These are phyloP conservation scores for Cotesia congregata DNA, from an alignment of 2,888 invertebrate species.

Conservation along the genomic window DNA sequence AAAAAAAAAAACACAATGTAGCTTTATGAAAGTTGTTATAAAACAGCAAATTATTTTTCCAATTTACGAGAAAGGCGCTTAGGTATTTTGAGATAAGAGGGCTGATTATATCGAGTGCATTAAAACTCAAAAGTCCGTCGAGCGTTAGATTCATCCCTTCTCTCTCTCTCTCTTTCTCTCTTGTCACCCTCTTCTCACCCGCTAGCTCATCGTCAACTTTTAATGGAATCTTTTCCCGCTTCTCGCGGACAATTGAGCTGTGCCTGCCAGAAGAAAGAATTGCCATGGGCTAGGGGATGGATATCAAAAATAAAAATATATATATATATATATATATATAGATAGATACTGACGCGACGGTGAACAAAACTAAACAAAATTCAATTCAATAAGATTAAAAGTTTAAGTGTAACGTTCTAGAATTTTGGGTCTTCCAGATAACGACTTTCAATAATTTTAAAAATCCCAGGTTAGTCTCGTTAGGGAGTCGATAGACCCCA, in stretches of 20 bases:
- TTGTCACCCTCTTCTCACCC: constrained; percentile 46
- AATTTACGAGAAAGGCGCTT: constrained; percentile 57
- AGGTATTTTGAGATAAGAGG: constrained; percentile 60
- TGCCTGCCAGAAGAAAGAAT: not conserved
- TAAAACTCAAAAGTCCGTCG: constrained; percentile 61
- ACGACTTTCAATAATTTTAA: no score
- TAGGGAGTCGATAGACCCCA: no score
- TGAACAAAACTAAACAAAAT: not conserved
- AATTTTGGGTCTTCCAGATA: no score
- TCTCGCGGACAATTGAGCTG: constrained; percentile 59
- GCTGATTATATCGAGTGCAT: constrained; percentile 63
- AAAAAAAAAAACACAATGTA: constrained; percentile 6
- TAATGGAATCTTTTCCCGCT: constrained; percentile 61
- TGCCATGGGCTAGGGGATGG: not conserved
- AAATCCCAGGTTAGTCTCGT: no score
- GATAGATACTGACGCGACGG: not conserved
- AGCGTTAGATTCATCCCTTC: constrained; percentile 8
- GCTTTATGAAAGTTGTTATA: constrained; percentile 43
- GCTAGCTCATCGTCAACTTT: constrained; percentile 58
- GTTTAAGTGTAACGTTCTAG: no score
- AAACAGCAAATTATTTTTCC: constrained; percentile 61
- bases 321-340: not conserved
- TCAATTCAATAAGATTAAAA: not conserved
- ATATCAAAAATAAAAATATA: constrained; percentile 23
- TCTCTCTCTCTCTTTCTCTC: not conserved